These are phyloP conservation scores for Cladorhizidae sp. DNA, from an alignment of 37 sponge, comb jelly and placozoan genomes.

Conservation along the genomic window DNA sequence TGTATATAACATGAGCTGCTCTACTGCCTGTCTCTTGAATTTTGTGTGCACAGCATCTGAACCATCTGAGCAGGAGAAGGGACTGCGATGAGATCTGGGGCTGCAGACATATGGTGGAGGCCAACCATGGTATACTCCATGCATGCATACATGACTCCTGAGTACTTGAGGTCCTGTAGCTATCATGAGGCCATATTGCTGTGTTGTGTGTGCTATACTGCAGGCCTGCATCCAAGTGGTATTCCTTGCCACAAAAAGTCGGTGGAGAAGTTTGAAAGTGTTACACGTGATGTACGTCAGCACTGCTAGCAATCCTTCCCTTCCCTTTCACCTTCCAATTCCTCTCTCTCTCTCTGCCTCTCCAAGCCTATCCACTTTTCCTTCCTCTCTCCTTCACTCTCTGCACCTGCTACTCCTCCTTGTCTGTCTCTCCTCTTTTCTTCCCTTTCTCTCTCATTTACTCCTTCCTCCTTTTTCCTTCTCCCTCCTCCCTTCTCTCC, in stretches of 20 bases:
- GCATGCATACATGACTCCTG: background rate
- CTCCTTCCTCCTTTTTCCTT: no score
- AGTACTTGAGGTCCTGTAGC: background rate
- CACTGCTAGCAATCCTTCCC: no score
- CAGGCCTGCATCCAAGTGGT: constrained; percentile 70
- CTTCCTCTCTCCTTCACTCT: no score
- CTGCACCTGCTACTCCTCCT: no score
- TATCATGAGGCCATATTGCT: background rate
- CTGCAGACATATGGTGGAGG: constrained; percentile 72
- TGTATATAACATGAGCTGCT: no score
- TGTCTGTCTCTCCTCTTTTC: no score
- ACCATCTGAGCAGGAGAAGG: constrained; percentile 51
- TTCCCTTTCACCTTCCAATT: no score
- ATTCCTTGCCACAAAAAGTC: constrained; percentile 58
- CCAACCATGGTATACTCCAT: constrained; percentile 34
- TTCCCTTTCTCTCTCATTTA: no score
- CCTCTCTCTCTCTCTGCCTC: background rate
- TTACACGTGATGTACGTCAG: constrained; percentile 68
- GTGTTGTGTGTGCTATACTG: constrained; percentile 2
- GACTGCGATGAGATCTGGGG: constrained; percentile 76
- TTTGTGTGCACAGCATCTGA: constrained; percentile 39
- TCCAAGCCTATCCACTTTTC: background rate
- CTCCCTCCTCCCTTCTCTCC: no score
- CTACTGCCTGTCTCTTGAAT: no score
- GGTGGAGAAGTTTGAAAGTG: constrained; percentile 32